Conservation (phyloP, 2,113 vertebrate genomes). For the Tachuris rubrigastra region DNA sequence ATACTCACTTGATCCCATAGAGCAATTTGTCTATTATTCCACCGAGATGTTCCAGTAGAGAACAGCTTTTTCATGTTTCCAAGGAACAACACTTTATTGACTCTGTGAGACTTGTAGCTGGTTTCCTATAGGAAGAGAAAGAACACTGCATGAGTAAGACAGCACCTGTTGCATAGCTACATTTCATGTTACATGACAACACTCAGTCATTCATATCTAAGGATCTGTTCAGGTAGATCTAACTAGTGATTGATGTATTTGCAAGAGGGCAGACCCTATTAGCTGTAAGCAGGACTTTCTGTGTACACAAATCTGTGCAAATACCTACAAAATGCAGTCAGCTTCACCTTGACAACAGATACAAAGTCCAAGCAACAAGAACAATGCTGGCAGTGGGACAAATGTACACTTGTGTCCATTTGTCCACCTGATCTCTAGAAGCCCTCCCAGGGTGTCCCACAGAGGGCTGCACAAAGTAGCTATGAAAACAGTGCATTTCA, state of each 20-base stretch:
- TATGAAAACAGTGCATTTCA: neutral
- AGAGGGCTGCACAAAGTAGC: neutral
- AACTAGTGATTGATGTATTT: neutral
- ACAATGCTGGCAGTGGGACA: neutral
- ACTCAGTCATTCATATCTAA: neutral
- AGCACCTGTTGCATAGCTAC: neutral
- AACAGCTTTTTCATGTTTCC: conserved; percentile 86
- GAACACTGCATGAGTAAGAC: neutral
- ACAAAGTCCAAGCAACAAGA: neutral
- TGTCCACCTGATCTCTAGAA: neutral
- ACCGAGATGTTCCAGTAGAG: conserved; percentile 85
- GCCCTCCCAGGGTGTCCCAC: neutral
- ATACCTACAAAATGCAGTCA: neutral
- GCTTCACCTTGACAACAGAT: neutral
- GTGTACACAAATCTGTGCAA: neutral
- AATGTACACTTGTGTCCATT: neutral
- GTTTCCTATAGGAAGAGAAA: conserved; percentile 77
- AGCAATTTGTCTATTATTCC: conserved; percentile 89
- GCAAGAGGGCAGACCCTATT: neutral
- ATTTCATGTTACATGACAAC: neutral
- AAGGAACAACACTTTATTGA: conserved; percentile 87
- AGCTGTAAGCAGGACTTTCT: neutral
- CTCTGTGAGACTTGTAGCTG: conserved; percentile 81
- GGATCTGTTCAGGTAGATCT: neutral
- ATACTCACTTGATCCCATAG: conserved; percentile 88